Evolutionary conservation across 2,113 vertebrate species (phyloP).

Genomic region (Hippoglossus stenolepis): DNA sequence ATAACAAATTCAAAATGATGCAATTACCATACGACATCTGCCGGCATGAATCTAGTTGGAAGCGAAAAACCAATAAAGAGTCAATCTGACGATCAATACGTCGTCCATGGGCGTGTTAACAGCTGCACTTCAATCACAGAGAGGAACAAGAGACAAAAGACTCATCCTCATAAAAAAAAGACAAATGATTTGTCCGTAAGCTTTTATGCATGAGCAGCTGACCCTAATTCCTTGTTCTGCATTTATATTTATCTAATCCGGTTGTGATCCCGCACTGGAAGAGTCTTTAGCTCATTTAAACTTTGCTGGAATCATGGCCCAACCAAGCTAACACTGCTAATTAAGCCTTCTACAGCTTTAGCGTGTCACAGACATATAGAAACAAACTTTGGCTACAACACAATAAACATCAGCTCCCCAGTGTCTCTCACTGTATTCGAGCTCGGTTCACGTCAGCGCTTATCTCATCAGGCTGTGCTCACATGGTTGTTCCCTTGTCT

Average conservation of each 20-base stretch:
- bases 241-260: constrained; percentile 4
- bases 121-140: neutral
- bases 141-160: neutral
- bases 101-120: neutral
- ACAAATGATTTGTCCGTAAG: neutral
- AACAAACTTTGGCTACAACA: neutral
- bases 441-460: neutral
- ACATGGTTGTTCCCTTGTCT: neutral
- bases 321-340: no score
- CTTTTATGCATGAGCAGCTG: constrained; percentile 4
- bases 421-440: no score
- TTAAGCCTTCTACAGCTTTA: neutral
- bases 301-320: no score
- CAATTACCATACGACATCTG: constrained; percentile 1
- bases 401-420: no score
- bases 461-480: neutral
- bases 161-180: neutral
- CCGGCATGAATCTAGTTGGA: neutral
- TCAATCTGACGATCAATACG: constrained; percentile 38
- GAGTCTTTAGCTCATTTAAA: neutral
- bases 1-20: neutral
- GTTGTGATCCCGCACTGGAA: neutral
- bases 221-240: constrained; percentile 4
- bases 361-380: neutral
- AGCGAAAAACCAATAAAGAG: constrained; percentile 7